Percentiles rank a stretch among this genome's conserved stretches.
These are phyloP conservation scores for Gymnocheta viridis DNA, from an alignment of 2,888 invertebrate species.

Conservation along the genomic window DNA sequence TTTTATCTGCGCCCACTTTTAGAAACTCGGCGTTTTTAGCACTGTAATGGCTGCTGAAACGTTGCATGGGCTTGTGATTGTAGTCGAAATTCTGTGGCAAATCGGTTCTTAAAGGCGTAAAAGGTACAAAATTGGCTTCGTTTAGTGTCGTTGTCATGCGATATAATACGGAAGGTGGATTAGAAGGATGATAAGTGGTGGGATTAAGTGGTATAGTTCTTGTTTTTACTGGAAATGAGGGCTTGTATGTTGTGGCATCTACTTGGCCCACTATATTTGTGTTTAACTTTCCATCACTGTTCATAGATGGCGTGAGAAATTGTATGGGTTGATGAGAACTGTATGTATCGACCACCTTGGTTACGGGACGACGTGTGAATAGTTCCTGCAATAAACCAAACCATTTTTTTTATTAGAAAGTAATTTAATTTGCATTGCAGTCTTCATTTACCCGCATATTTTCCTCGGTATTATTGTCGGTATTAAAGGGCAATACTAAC, in stretches of 20 bases:
- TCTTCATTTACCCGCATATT: conserved; percentile 76
- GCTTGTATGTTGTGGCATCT: conserved; percentile 83
- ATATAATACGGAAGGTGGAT: conserved; percentile 74
- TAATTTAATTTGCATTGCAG: background rate
- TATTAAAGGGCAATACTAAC: conserved; percentile 81
- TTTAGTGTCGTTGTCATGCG: conserved; percentile 73
- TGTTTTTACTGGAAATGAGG: conserved; percentile 78
- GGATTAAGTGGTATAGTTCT: conserved; percentile 74
- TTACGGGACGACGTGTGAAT: conserved; percentile 81
- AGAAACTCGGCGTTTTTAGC: conserved; percentile 79
- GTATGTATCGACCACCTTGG: conserved; percentile 79
- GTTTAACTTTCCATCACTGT: conserved; percentile 75
- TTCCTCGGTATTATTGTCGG: conserved; percentile 80
- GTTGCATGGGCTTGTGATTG: conserved; percentile 71
- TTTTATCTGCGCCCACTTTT: conserved; percentile 70
- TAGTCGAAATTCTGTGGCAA: conserved; percentile 65
- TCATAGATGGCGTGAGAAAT: conserved; percentile 76
- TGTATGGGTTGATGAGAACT: conserved; percentile 78
- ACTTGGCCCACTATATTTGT: conserved; percentile 76
- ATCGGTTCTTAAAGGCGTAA: conserved; percentile 68
- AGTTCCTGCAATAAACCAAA: conserved; percentile 74
- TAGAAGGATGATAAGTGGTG: conserved; percentile 76
- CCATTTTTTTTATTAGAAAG: background rate
- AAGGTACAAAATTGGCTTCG: conserved; percentile 31
- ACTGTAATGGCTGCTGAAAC: conserved; percentile 82